These are phyloP conservation scores for Drosophila sp. DNA, from an alignment of 1,140 invertebrate species.

Conservation along the genomic window DNA sequence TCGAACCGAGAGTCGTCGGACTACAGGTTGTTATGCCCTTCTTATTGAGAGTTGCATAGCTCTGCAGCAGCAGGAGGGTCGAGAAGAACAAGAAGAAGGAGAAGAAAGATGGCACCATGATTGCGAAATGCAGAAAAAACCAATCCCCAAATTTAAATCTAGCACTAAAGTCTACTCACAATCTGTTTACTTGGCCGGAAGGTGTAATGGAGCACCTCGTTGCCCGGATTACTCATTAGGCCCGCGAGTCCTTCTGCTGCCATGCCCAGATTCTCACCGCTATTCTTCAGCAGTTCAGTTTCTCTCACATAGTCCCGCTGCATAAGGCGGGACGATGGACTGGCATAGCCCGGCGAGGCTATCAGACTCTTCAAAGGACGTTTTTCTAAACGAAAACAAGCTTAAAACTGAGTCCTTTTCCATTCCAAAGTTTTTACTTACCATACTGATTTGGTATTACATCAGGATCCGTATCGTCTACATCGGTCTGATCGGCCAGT, in stretches of 20 bases:
- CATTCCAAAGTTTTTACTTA: conserved; percentile 82
- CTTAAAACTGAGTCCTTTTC: background rate
- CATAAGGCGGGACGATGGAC: conserved; percentile 75
- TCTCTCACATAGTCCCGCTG: conserved; percentile 75
- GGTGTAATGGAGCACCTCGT: conserved; percentile 82
- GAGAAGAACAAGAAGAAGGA: background rate
- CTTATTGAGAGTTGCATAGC: conserved; percentile 82
- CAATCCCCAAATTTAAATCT: background rate
- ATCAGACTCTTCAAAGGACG: conserved; percentile 76
- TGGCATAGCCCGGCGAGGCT: conserved; percentile 74
- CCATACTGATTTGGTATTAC: conserved; percentile 93
- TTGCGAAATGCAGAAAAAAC: background rate
- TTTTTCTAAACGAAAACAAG: conserved; percentile 63
- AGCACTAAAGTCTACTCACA: conserved; percentile 58
- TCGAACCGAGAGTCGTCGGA: conserved; percentile 63
- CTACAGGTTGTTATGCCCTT: conserved; percentile 82
- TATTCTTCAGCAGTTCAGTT: conserved; percentile 53
- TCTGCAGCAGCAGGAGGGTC: conserved; percentile 44
- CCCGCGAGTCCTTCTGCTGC: conserved; percentile 46
- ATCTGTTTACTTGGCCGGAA: conserved; percentile 83
- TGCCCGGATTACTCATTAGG: conserved; percentile 67
- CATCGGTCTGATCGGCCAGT: conserved; percentile 84
- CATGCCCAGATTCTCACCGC: conserved; percentile 34
- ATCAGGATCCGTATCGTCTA: conserved; percentile 90
- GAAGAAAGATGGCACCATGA: conserved; percentile 37